Conservation (phyloP, 2,888 invertebrate species). For the Chrysolina americana region DNA sequence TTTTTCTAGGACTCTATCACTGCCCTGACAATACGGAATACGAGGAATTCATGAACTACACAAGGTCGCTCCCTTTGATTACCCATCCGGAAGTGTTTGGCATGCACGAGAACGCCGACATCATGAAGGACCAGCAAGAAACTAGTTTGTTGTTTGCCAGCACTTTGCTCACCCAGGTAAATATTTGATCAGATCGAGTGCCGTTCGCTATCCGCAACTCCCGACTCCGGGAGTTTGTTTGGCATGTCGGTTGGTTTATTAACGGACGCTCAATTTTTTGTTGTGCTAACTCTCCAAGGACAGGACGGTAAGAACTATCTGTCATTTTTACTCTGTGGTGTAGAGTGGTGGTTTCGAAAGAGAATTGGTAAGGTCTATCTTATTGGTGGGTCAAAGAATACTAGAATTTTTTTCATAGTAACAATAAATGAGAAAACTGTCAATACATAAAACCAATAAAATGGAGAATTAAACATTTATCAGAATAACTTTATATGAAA, state of each 20-base stretch:
- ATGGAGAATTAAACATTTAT: too few relatives aligned
- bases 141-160: constrained; percentile 83
- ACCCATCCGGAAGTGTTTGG: constrained; percentile 91
- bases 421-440: too few relatives aligned
- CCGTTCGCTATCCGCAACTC: constrained; percentile 17
- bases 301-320: constrained; percentile 67
- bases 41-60: constrained; percentile 78
- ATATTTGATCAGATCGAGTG: constrained; percentile 22
- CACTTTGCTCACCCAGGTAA: constrained; percentile 84
- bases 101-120: constrained; percentile 93
- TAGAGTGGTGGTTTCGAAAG: not conserved
- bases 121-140: constrained; percentile 92
- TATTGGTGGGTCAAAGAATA: too few relatives aligned
- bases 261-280: constrained; percentile 24
- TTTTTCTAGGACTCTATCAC: constrained; percentile 75
- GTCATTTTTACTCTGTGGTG: not conserved
- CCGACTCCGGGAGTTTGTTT: constrained; percentile 4
- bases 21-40: constrained; percentile 83
- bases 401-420: too few relatives aligned
- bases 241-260: not conserved
- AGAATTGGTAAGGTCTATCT: too few relatives aligned
- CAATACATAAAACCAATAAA: too few relatives aligned
- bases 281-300: constrained; percentile 62
- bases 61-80: constrained; percentile 80
- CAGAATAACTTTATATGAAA: too few relatives aligned